Percentiles rank a stretch among this genome's conserved stretches.
phyloP scores from a whole-genome alignment of 2,888 invertebrate species.

The Eremobia ochroleuca region DNA sequence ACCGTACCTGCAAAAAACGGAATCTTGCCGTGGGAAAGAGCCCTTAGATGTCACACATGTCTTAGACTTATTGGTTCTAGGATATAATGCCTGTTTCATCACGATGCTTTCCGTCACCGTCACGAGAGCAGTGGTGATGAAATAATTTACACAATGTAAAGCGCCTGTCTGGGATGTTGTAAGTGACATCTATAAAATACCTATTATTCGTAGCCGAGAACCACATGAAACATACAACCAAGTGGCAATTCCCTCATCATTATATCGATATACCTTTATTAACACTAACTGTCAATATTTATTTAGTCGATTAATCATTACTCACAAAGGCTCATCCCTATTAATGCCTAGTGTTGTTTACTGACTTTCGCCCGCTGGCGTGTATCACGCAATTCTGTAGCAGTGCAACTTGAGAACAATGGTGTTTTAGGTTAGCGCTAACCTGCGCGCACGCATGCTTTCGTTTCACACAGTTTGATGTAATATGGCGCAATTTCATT shows the following conservation, averaged over 20 bases:
- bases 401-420: constrained; percentile 74
- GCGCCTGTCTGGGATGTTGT: neutral
- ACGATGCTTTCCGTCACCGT: no score
- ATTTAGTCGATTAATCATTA: constrained; percentile 53
- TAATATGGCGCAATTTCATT: constrained; percentile 66
- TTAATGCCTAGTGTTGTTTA: constrained; percentile 76
- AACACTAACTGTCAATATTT: constrained; percentile 54
- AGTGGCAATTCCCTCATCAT: constrained; percentile 35
- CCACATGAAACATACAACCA: constrained; percentile 5
- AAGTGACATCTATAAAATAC: neutral
- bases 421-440: constrained; percentile 71
- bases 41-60: no score
- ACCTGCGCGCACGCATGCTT: constrained; percentile 71
- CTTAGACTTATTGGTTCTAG: no score
- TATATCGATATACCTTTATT: constrained; percentile 57
- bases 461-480: constrained; percentile 70
- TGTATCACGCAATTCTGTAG: constrained; percentile 76
- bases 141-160: neutral
- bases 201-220: neutral
- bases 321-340: constrained; percentile 69
- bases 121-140: no score
- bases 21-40: no score
- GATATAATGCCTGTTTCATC: no score
- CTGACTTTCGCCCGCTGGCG: constrained; percentile 77
- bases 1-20: no score